phyloP scores from a whole-genome alignment of 2,888 invertebrate genomes.

The Nomada hirtipes region DNA sequence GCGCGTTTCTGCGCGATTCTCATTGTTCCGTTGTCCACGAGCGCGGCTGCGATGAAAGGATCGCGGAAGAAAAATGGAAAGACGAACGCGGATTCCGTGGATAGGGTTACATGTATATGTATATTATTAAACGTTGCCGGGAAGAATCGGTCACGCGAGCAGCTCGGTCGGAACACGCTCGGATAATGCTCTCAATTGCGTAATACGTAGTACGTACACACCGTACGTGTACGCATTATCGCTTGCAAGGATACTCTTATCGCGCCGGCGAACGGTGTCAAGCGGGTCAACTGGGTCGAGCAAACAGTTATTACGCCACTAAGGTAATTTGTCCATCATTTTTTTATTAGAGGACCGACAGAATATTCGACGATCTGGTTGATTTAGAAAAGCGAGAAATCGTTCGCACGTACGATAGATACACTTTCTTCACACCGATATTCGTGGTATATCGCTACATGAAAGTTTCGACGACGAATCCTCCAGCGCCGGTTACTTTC shows the following conservation, averaged over 20 bases:
- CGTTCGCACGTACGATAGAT: background rate
- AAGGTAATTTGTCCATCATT: constrained; percentile 31
- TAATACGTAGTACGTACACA: constrained; percentile 49
- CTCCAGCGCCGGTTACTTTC: constrained; percentile 1
- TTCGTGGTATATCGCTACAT: background rate
- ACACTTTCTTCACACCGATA: constrained; percentile 25
- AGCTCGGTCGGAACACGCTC: constrained; percentile 40
- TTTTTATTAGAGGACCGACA: background rate
- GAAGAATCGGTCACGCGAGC: constrained; percentile 59
- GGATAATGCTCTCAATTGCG: constrained; percentile 66
- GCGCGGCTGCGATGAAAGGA: background rate
- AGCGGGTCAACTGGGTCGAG: constrained; percentile 28
- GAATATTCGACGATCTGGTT: background rate
- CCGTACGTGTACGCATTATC: constrained; percentile 35
- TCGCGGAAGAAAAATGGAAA: background rate
- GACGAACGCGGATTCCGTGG: constrained; percentile 30
- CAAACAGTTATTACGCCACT: constrained; percentile 41
- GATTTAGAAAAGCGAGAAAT: background rate
- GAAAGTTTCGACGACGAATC: constrained; percentile 11
- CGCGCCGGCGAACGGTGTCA: constrained; percentile 29
- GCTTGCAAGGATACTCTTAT: constrained; percentile 53
- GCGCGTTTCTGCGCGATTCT: background rate
- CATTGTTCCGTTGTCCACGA: constrained; percentile 14
- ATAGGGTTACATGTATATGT: constrained; percentile 4
- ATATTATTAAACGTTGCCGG: constrained; percentile 50